Percentiles rank a stretch among this genome's conserved stretches.
Conservation (phyloP, 92 coral and sea anemone species). For the Bergia sp. region DNA sequence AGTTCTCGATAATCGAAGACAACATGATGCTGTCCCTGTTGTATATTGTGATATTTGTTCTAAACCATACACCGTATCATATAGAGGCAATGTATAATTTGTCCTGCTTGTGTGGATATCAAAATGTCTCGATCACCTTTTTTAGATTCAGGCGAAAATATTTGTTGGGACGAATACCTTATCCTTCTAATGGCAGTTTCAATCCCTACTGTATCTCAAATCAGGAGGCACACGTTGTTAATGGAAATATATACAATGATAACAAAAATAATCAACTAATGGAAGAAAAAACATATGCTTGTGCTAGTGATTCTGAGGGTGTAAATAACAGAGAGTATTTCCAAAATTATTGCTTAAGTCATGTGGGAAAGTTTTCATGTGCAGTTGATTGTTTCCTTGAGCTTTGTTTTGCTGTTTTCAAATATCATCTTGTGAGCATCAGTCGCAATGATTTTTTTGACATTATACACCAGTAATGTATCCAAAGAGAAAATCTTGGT, state of each 20-base stretch:
- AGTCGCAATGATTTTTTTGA: slow-evolving; percentile 51
- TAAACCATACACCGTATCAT: slow-evolving; percentile 8
- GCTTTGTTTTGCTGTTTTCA: too few relatives aligned
- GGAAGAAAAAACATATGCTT: not conserved
- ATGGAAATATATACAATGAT: too few relatives aligned
- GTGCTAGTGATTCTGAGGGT: slow-evolving; percentile 13
- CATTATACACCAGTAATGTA: slow-evolving; percentile 53
- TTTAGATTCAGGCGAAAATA: slow-evolving; percentile 33
- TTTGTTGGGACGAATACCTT: slow-evolving; percentile 37
- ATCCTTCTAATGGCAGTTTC: slow-evolving; percentile 49
- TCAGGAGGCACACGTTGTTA: slow-evolving; percentile 40
- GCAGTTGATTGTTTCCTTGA: too few relatives aligned
- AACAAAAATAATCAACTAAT: too few relatives aligned
- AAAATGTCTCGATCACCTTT: slow-evolving; percentile 39
- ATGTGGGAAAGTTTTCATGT: too few relatives aligned
- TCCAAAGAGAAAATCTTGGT: slow-evolving; percentile 50
- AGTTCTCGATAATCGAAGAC: not conserved
- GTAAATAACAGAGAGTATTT: too few relatives aligned
- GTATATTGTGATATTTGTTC: not conserved
- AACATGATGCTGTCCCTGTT: not conserved
- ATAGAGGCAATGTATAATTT: too few relatives aligned
- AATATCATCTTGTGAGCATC: slow-evolving; percentile 42
- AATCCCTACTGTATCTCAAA: slow-evolving; percentile 45
- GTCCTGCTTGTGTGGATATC: slow-evolving; percentile 35
- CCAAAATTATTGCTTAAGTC: slow-evolving; percentile 49